Conservation (phyloP, 1,140 invertebrate species). For the Melipona quadrifasciata region DNA sequence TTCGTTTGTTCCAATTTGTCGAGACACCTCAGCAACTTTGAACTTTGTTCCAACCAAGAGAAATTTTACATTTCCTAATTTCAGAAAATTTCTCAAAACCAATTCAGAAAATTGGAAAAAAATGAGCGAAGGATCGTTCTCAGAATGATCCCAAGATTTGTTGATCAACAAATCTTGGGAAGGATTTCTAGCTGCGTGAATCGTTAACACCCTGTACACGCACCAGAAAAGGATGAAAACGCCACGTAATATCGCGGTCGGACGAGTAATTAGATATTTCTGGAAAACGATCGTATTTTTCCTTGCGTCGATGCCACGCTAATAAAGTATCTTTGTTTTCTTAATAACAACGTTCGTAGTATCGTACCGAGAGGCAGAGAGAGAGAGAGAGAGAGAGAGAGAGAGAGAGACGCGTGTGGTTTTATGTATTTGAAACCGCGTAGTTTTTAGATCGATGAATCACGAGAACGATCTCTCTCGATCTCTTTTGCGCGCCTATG, state of each 20-base stretch:
- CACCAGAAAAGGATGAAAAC: not conserved
- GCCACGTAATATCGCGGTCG: not conserved
- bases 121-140: too few species aligned
- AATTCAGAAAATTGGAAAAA: too few species aligned
- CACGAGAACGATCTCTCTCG: not conserved
- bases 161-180: too few species aligned
- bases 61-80: too few species aligned
- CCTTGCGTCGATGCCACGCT: not conserved
- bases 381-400: not conserved
- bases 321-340: conserved; percentile 1
- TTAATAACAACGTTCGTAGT: not conserved
- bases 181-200: too few species aligned
- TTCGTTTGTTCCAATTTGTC: too few species aligned
- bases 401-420: not conserved
- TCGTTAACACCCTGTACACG: not conserved
- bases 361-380: too few species aligned
- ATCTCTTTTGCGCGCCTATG: not conserved
- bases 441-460: conserved; percentile 16
- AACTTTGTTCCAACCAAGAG: too few species aligned
- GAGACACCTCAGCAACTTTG: too few species aligned
- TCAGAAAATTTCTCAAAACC: too few species aligned
- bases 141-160: too few species aligned
- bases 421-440: not conserved
- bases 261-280: not conserved
- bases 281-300: conserved; percentile 13